phyloP scores from a whole-genome alignment of 1,140 invertebrate genomes.

The Drosophila erecta region DNA sequence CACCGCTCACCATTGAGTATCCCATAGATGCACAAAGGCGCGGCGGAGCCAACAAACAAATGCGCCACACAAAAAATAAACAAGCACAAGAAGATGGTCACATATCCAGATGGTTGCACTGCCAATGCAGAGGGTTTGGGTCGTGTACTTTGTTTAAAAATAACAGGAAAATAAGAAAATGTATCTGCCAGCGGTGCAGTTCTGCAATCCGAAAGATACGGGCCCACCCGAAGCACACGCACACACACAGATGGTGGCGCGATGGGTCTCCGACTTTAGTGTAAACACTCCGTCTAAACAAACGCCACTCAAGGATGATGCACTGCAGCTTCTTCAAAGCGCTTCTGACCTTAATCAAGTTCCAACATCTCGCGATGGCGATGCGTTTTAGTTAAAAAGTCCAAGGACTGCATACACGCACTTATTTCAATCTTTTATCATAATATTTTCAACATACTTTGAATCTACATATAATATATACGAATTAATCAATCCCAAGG shows the following conservation, averaged over 20 bases:
- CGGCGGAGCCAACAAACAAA: slow-evolving; percentile 36
- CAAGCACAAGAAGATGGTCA: slow-evolving; percentile 1
- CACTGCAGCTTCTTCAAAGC: slow-evolving; percentile 20
- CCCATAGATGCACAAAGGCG: slow-evolving; percentile 50
- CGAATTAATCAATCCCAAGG: too few species aligned
- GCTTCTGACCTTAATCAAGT: slow-evolving; percentile 35
- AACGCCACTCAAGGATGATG: slow-evolving; percentile 38
- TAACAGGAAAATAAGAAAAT: slow-evolving; percentile 48
- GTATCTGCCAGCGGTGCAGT: slow-evolving; percentile 35
- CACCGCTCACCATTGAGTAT: slow-evolving; percentile 39
- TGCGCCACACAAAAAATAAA: slow-evolving; percentile 48
- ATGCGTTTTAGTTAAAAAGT: neutral
- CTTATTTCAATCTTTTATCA: too few species aligned
- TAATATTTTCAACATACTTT: too few species aligned
- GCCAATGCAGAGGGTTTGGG: slow-evolving; percentile 26
- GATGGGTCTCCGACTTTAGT: slow-evolving; percentile 15
- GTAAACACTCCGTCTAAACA: slow-evolving; percentile 38
- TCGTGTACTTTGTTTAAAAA: slow-evolving; percentile 66
- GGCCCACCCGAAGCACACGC: slow-evolving; percentile 40
- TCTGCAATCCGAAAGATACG: slow-evolving; percentile 34
- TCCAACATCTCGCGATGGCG: slow-evolving; percentile 4
- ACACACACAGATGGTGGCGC: slow-evolving; percentile 19
- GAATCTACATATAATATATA: too few species aligned
- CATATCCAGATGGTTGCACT: slow-evolving; percentile 9
- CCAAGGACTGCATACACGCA: neutral